Evolutionary conservation across 1,140 invertebrate species (phyloP).

Genomic region (Sitobion miscanthi): DNA sequence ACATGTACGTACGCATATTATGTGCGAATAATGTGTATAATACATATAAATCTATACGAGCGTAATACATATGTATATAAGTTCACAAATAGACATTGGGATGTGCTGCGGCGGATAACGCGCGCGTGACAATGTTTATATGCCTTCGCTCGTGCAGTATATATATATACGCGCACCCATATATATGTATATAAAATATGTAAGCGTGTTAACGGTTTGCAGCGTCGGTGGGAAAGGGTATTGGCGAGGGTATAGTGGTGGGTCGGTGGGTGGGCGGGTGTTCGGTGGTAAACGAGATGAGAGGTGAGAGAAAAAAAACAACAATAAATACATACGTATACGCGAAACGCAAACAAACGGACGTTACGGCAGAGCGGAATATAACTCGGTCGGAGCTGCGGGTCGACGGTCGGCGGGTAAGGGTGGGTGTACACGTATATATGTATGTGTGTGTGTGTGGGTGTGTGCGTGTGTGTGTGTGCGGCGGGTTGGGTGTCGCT

Average conservation of each 20-base stretch:
- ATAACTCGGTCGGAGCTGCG: background rate
- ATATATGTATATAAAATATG: background rate
- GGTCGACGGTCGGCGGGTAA: background rate
- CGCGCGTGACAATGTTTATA: constrained; percentile 23
- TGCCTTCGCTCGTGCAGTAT: background rate
- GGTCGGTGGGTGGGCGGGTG: background rate
- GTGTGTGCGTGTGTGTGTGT: background rate
- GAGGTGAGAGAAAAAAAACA: constrained; percentile 14
- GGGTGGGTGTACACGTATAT: background rate
- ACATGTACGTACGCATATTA: too few species aligned
- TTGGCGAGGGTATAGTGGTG: background rate
- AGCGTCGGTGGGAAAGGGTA: background rate
- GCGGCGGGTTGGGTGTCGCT: background rate
- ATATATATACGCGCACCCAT: background rate
- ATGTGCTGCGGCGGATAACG: background rate
- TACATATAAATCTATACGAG: too few species aligned
- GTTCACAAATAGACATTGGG: background rate
- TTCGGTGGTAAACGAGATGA: background rate
- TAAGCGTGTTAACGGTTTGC: background rate
- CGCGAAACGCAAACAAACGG: constrained; percentile 42
- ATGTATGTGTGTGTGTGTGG: background rate
- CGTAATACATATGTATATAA: background rate
- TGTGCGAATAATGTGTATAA: too few species aligned
- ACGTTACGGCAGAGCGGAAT: constrained; percentile 3
- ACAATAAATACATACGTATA: constrained; percentile 12